Evolutionary conservation across 2,113 vertebrate species (phyloP).

Genomic region (Datnioides undecimradiatus): DNA sequence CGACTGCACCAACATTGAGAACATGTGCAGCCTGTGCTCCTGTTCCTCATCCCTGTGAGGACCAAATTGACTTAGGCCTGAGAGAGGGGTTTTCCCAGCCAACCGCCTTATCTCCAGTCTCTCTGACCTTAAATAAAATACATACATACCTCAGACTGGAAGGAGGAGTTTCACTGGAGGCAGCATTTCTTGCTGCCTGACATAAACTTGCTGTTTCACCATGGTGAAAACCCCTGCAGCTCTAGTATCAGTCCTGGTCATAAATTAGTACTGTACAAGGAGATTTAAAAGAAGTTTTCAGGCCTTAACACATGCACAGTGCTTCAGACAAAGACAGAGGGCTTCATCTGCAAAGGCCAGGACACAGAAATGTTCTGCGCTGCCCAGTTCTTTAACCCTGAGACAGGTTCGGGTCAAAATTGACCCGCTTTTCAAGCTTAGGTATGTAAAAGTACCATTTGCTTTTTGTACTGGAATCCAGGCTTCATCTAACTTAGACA

Average conservation of each 20-base stretch:
- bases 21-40: not conserved
- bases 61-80: not conserved
- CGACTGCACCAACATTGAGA: not conserved
- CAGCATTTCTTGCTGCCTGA: not conserved
- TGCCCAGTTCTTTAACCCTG: too few relatives aligned
- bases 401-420: too few relatives aligned
- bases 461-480: too few relatives aligned
- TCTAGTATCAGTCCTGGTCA: not conserved
- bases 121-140: constrained; percentile 4
- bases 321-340: not conserved
- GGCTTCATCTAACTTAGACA: too few relatives aligned
- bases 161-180: not conserved
- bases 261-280: not conserved
- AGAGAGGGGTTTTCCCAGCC: too few relatives aligned
- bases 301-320: not conserved
- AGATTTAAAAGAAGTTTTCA: not conserved
- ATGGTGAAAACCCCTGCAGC: not conserved
- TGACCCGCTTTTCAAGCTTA: too few relatives aligned
- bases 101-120: not conserved
- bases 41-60: not conserved
- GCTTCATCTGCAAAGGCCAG: not conserved
- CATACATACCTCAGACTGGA: not conserved
- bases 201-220: not conserved
- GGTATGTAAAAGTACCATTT: too few relatives aligned
- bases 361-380: not conserved